Base-by-base conservation (phyloP, 2,888 invertebrate genomes). In the Crepidodera aurea region DNA sequence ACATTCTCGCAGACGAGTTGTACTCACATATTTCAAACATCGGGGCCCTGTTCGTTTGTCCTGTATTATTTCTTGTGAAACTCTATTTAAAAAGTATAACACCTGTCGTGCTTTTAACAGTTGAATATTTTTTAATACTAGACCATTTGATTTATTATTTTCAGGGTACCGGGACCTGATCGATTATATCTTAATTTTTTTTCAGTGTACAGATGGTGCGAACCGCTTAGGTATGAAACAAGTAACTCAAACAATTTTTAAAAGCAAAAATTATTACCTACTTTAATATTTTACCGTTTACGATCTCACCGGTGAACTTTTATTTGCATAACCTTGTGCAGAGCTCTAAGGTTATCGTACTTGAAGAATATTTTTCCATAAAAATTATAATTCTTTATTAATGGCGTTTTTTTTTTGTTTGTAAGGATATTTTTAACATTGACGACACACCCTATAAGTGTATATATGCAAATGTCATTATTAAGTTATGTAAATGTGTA, bases 401-500 rank as follows among this genome's bases (percentile, higher is more conserved):
- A 44, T 44, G 12, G n/a, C 13, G 44, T 22, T 44, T 44, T 44
- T 44, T n/a, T 39, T 44, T 19, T 13, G 12, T 44, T 44, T 25
- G 44, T 19, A 42, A 16, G 13, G 22, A 13, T 44, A 44, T 44
- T 44, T 44, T 44, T 44, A 44, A 44, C 22, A 44, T 44, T 44
- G 44, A 44, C 44, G 44, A 13, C 44, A 44, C 44, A 44, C 44
- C 44, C 44, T 44, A 44, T 44, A 44, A 44, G 44, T 44, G 42
- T 16, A 44, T 44, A 25, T 44, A 44, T 44, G 44, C 44, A 44
- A 44, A 44, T 44, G n/a, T 8, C 19, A 22, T 10, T 10, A 44
- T 44, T 44, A 44, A 44, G 44, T 44, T 44, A 44, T 44, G 44
- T 22, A 44, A 44, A 44, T 44, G 10, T 44, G 10, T 44, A 44